Conservation (phyloP, 1,140 invertebrate species). For the Anadara kagoshimensis region DNA sequence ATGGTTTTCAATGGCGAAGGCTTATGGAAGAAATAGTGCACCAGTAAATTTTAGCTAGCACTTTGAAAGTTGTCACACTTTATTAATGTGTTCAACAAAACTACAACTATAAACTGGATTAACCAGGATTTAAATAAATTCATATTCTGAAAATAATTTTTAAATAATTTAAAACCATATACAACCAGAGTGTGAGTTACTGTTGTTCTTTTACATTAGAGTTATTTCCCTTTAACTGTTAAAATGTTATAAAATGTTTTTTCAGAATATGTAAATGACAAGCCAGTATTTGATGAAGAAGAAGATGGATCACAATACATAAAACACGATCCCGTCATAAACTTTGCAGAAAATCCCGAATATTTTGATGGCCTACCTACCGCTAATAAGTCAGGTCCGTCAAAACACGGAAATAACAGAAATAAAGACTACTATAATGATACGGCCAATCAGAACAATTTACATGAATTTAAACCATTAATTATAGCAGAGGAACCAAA, state of each 20-base stretch:
- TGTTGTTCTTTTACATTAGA: neutral
- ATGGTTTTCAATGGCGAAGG: no score
- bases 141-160: neutral
- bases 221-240: neutral
- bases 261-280: slow-evolving; percentile 51
- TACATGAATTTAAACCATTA: slow-evolving; percentile 29
- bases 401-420: neutral
- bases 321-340: slow-evolving; percentile 36
- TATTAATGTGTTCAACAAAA: no score
- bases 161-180: neutral
- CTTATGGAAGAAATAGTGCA: no score
- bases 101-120: no score
- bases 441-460: neutral
- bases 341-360: slow-evolving; percentile 50
- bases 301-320: slow-evolving; percentile 19
- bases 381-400: slow-evolving; percentile 24
- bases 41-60: no score
- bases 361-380: slow-evolving; percentile 46
- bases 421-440: slow-evolving; percentile 39
- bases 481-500: slow-evolving; percentile 24
- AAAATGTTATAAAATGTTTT: slow-evolving; percentile 3
- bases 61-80: no score
- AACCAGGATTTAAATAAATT: no score
- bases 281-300: slow-evolving; percentile 36
- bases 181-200: neutral